Base-by-base conservation (phyloP, 2,113 vertebrate species). In the Hippocampus comes region DNA sequence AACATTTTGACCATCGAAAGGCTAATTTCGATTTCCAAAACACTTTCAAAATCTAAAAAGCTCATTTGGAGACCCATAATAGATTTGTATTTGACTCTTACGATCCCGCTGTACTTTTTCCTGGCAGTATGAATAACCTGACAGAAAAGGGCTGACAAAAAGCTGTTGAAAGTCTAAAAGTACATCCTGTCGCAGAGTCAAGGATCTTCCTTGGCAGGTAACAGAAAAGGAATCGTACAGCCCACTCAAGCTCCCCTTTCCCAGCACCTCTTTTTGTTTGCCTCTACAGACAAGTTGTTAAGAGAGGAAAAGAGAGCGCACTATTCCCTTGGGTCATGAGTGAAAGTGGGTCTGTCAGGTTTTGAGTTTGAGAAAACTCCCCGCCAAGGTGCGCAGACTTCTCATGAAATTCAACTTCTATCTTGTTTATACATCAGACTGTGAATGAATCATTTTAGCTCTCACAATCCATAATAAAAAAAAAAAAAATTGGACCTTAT, bases 201-300 rank as follows among this genome's bases (percentile, higher is more conserved):
- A 20, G 38, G 25, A 63, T 68, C 74, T 68, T 55, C 27, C 18
- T 63, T 10, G 74, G 57, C 71, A 68, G 68, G 68, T 84, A 86
- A 87, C 82, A 83, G 70, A 84, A 83, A 84, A 55, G 63, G 68
- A 66, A 81, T 63, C 38, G 9, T 76, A 86, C 71, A 83, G 68
- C 70, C 61, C 46, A 65, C 75, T 76, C 78, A 67, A 46, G 68
- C 68, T 71, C 76, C 57, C 43, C 70, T 81, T 86, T 83, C 80
- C 74, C 73, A 63, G 46, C 74, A 34, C 48, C 74, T 74, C 59
- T 73, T 78, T 84, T 79, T 75, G 67, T 73, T 78, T 60, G 34
- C 78, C 68, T 76, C 70, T 70, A 56, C 70, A 69, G 74, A 82
- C 76, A 83, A 84, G 72, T 82, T 86, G 83, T 84, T 87, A 80